A percentile compares a stretch with the other conserved stretches of the same genome.
phyloP scores from a whole-genome alignment of 2,113 vertebrate species.

The Ginglymostoma cirratum region DNA sequence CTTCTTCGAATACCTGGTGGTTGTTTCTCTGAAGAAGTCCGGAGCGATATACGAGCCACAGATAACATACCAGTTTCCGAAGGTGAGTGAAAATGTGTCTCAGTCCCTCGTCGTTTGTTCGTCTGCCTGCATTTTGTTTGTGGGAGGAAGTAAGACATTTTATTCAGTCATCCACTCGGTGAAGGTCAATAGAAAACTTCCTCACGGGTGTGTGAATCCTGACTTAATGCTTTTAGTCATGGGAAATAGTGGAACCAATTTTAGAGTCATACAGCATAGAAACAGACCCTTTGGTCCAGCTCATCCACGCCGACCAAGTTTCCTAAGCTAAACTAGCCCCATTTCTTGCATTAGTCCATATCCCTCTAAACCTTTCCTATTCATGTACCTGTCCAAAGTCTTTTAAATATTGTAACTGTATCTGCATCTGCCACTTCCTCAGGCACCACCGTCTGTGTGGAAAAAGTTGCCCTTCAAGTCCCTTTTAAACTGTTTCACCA shows the following conservation, averaged over 20 bases:
- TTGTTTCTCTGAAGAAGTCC: slow-evolving; percentile 72
- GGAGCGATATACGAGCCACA: slow-evolving; percentile 69
- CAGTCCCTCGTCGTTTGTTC: background rate
- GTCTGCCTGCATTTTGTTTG: no score
- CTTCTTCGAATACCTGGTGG: slow-evolving; percentile 92
- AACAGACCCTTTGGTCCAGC: no score
- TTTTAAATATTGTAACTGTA: no score
- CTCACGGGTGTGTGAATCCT: background rate
- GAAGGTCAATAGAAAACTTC: background rate
- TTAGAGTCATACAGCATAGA: no score
- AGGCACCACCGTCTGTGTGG: no score
- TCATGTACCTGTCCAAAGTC: no score
- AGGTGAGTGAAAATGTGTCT: slow-evolving; percentile 59
- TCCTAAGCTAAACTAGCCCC: no score
- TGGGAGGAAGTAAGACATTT: background rate
- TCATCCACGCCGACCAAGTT: no score
- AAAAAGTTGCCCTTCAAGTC: no score
- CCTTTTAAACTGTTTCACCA: background rate
- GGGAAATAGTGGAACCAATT: background rate
- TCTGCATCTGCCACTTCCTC: no score
- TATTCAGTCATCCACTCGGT: background rate
- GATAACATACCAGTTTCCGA: slow-evolving; percentile 91
- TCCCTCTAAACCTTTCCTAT: no score
- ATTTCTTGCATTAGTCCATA: no score
- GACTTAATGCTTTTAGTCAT: background rate